These are phyloP conservation scores for Dendrolimus punctatus DNA, from an alignment of 1,140 invertebrate genomes.

Conservation along the genomic window DNA sequence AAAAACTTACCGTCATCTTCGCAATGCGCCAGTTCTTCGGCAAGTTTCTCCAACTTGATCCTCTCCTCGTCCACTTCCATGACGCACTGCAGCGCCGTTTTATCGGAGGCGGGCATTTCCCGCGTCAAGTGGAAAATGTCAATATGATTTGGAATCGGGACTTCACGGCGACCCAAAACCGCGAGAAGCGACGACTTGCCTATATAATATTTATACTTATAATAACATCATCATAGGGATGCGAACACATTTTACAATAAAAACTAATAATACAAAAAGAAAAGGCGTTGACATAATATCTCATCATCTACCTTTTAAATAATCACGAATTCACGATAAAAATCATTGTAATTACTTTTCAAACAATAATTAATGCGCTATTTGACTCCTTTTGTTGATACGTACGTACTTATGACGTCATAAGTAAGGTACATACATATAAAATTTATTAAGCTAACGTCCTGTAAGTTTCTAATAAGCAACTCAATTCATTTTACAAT, in stretches of 20 bases:
- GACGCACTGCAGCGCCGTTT: slow-evolving; percentile 93
- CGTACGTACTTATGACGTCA: no score
- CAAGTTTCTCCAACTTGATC: slow-evolving; percentile 91
- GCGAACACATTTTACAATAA: not conserved
- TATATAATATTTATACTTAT: slow-evolving; percentile 30
- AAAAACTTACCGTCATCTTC: slow-evolving; percentile 83
- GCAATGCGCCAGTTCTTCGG: slow-evolving; percentile 89
- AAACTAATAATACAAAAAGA: not conserved
- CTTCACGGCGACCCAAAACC: slow-evolving; percentile 93
- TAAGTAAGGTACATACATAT: no score
- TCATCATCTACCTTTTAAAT: no score
- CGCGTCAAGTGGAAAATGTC: slow-evolving; percentile 98
- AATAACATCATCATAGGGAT: not conserved
- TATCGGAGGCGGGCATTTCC: slow-evolving; percentile 97
- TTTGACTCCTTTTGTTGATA: no score
- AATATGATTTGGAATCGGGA: slow-evolving; percentile 96
- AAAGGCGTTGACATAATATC: no score
- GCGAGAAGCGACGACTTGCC: slow-evolving; percentile 95
- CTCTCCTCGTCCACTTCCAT: slow-evolving; percentile 99
- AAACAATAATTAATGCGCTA: no score
- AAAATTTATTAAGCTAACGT: no score
- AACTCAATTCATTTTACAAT: no score
- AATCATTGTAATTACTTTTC: no score
- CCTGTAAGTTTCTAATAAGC: no score
- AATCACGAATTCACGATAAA: no score